These are phyloP conservation scores for Drosophila sordidapex DNA, from an alignment of 2,888 invertebrate genomes.

Conservation along the genomic window DNA sequence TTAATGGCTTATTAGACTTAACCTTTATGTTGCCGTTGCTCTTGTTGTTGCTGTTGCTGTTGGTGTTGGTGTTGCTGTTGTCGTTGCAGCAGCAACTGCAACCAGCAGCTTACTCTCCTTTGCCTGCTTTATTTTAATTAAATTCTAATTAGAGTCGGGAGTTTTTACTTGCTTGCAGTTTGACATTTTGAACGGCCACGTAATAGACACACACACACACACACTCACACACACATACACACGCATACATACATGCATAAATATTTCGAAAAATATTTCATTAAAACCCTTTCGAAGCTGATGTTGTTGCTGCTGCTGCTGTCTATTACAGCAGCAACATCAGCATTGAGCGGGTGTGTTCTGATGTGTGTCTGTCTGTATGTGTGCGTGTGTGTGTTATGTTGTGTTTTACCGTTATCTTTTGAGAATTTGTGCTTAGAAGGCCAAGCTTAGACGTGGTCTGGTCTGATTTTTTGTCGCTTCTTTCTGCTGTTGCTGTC, in stretches of 20 bases:
- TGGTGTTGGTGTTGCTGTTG: neutral
- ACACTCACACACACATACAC: conserved; percentile 23
- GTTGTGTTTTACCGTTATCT: conserved; percentile 56
- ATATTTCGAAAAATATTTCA: conserved; percentile 80
- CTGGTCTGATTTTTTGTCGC: conserved; percentile 52
- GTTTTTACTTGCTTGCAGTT: conserved; percentile 65
- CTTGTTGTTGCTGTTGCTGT: neutral
- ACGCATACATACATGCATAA: conserved; percentile 43
- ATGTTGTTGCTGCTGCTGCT: conserved; percentile 24
- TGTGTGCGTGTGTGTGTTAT: conserved; percentile 28
- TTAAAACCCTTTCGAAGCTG: conserved; percentile 51
- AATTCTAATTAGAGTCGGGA: conserved; percentile 82
- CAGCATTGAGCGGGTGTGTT: conserved; percentile 2
- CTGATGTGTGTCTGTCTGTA: conserved; percentile 15
- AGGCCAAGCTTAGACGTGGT: conserved; percentile 63
- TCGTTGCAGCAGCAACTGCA: conserved; percentile 29
- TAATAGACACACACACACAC: conserved; percentile 64
- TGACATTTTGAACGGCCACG: conserved; percentile 77
- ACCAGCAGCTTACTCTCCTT: conserved; percentile 11
- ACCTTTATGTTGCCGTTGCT: conserved; percentile 19
- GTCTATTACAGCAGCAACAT: conserved; percentile 46
- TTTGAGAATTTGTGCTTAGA: conserved; percentile 62
- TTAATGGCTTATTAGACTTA: conserved; percentile 77
- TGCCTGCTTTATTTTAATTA: conserved; percentile 80
- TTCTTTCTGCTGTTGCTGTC: conserved; percentile 29